These are phyloP conservation scores for Troides aeacus DNA, from an alignment of 2,888 invertebrate species.

Conservation along the genomic window DNA sequence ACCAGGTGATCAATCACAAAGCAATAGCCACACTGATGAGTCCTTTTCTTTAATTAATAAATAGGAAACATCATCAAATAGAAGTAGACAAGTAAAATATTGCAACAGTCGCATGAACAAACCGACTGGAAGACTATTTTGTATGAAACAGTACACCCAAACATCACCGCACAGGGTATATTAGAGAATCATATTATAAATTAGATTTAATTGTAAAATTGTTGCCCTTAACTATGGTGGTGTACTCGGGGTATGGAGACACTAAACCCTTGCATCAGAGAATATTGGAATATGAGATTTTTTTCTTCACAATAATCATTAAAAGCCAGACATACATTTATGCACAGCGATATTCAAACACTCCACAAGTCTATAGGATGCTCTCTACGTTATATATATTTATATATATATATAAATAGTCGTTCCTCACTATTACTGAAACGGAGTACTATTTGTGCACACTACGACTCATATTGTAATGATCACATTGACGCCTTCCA, in stretches of 20 bases:
- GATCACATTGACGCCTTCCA: slow-evolving; percentile 76
- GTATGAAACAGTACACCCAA: slow-evolving; percentile 39
- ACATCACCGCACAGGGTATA: slow-evolving; percentile 10
- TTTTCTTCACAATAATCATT: slow-evolving; percentile 49
- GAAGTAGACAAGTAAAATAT: slow-evolving; percentile 21
- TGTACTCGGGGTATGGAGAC: slow-evolving; percentile 53
- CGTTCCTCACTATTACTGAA: slow-evolving; percentile 58
- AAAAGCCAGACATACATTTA: slow-evolving; percentile 72
- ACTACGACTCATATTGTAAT: slow-evolving; percentile 71
- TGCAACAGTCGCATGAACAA: slow-evolving; percentile 25
- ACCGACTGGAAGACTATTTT: slow-evolving; percentile 69
- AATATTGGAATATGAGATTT: slow-evolving; percentile 67
- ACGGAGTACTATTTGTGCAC: slow-evolving; percentile 73
- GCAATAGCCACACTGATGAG: slow-evolving; percentile 14
- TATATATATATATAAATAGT: slow-evolving; percentile 51
- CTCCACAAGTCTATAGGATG: slow-evolving; percentile 69
- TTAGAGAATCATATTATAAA: slow-evolving; percentile 39
- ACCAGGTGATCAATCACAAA: slow-evolving; percentile 23
- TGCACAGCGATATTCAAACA: slow-evolving; percentile 69
- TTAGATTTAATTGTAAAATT: slow-evolving; percentile 38
- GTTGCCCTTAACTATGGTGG: slow-evolving; percentile 56
- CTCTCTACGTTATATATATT: slow-evolving; percentile 57
- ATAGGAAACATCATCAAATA: slow-evolving; percentile 13
- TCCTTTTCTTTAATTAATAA: slow-evolving; percentile 20
- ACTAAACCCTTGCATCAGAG: slow-evolving; percentile 68